Evolutionary conservation across 92 coral and sea anemone genomes (phyloP).

Genomic region (Parazoanthus swiftii): DNA sequence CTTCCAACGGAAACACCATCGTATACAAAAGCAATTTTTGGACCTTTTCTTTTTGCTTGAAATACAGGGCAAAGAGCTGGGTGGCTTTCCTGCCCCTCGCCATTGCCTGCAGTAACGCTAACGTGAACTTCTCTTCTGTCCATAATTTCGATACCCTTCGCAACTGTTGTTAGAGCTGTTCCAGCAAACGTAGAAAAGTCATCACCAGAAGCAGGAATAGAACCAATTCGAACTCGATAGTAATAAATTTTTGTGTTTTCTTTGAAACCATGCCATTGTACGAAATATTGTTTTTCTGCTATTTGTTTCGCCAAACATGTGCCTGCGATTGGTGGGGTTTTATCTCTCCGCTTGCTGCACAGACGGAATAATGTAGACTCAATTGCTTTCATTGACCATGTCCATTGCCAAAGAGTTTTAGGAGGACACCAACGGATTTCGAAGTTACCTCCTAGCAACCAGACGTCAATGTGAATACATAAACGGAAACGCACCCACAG

Average conservation of each 20-base stretch:
- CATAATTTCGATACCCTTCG: conserved; percentile 59
- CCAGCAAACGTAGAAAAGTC: conserved; percentile 67
- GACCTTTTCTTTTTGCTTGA: conserved; percentile 61
- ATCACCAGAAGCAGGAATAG: conserved; percentile 69
- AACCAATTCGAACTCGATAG: conserved; percentile 72
- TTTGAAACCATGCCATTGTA: conserved; percentile 79
- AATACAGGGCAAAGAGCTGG: conserved; percentile 63
- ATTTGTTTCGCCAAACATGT: conserved; percentile 71
- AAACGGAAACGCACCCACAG: conserved; percentile 70
- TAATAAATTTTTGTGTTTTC: conserved; percentile 69
- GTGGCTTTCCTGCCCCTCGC: conserved; percentile 59
- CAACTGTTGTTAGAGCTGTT: conserved; percentile 51
- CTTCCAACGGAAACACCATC: conserved; percentile 58
- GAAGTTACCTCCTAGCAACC: conserved; percentile 49
- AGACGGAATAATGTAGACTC: conserved; percentile 55
- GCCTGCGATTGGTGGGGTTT: conserved; percentile 68
- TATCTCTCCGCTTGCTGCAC: conserved; percentile 55
- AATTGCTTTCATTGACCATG: conserved; percentile 66
- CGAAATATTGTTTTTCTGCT: conserved; percentile 68
- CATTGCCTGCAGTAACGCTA: conserved; percentile 73
- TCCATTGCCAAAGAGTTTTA: conserved; percentile 62
- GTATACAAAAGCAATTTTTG: conserved; percentile 60
- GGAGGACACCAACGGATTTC: conserved; percentile 62
- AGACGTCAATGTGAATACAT: conserved; percentile 50
- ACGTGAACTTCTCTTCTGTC: conserved; percentile 65